These are phyloP conservation scores for Hippocampus kuda DNA, from an alignment of 2,797 vertebrate genomes.

Conservation along the genomic window DNA sequence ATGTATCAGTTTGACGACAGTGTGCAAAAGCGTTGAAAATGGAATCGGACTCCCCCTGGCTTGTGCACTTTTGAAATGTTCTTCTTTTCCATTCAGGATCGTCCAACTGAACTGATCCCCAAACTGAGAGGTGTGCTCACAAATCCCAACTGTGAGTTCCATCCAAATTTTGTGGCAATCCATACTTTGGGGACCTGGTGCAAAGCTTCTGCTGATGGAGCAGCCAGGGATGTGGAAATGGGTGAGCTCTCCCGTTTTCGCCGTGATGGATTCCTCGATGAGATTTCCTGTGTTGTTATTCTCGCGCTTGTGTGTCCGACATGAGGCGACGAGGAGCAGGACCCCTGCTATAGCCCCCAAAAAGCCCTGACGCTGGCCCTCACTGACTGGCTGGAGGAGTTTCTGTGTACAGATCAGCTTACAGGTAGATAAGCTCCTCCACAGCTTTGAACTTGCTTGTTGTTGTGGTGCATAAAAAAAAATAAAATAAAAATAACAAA, in stretches of 20 bases:
- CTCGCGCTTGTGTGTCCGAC: neutral
- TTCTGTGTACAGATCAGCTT: conserved; percentile 64
- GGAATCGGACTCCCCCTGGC: neutral
- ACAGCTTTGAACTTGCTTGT: neutral
- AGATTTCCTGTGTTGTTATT: neutral
- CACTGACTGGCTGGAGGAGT: conserved; percentile 89
- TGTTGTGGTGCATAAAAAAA: neutral
- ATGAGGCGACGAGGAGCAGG: conserved; percentile 78
- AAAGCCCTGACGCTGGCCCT: conserved; percentile 85
- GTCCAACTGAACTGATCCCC: conserved; percentile 86
- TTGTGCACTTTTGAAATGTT: neutral
- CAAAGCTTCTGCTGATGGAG: conserved; percentile 75
- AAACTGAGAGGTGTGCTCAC: conserved; percentile 89
- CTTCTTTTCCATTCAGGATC: conserved; percentile 55
- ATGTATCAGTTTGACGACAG: neutral
- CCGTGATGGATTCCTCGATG: neutral
- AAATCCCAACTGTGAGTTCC: conserved; percentile 98
- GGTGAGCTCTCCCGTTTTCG: conserved; percentile 64
- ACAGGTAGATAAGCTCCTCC: conserved; percentile 45
- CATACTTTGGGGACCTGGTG: conserved; percentile 96
- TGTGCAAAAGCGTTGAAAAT: neutral
- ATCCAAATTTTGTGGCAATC: conserved; percentile 92
- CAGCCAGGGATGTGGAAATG: conserved; percentile 84
- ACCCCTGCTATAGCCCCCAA: conserved; percentile 83
- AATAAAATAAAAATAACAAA: no score